Evolutionary conservation across 2,797 vertebrate species (phyloP), one percentile per base, ranked within the genome.

Genomic region (Typhlichthys subterraneus): DNA sequence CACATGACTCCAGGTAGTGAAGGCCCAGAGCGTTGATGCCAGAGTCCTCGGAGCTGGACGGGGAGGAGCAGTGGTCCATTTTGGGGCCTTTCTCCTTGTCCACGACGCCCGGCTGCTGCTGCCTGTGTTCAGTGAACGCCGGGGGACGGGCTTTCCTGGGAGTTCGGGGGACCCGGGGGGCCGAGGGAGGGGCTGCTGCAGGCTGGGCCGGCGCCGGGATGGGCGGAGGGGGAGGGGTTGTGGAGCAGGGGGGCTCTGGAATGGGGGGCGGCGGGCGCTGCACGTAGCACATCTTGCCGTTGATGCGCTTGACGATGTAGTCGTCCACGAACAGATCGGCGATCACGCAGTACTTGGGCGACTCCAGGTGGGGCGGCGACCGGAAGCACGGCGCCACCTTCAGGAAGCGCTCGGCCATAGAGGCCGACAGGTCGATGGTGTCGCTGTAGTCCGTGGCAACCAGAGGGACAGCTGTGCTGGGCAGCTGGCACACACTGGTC

Each of bases 281-380:
- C 65, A 99, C 95, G 0, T 99, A 99, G 85, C 97, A 99, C 97
- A 99, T 98, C 92, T 98, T 99, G 45, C 97, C 97, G 0, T 98
- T 98, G 80, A 99, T 98, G 83, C 97, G 96, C 65, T 97, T 98
- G 51, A 99, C 96, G 0, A 97, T 94, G 82, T 98, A 99, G 90
- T 95, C 96, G 64, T 99, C 96, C 53, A 97, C 93, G 73, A 99
- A 99, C 61, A 98, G 95, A 80, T 98, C 96, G 0, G 96, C 94
- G 13, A 98, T 98, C 56, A 94, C 92, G 83, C 97, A 98, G 92
- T 96, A 96, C 76, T 94, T 94, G 0, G 96, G 96, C 0, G 96
- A 95, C 60, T 95, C 94, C 0, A 96, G 92, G 69, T 94, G 93
- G 23, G 95, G 92, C 0, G 96, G 97, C 0, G 96, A 93, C 86